phyloP scores from a whole-genome alignment of 2,113 vertebrate species.

The Rhynchomys soricoides region DNA sequence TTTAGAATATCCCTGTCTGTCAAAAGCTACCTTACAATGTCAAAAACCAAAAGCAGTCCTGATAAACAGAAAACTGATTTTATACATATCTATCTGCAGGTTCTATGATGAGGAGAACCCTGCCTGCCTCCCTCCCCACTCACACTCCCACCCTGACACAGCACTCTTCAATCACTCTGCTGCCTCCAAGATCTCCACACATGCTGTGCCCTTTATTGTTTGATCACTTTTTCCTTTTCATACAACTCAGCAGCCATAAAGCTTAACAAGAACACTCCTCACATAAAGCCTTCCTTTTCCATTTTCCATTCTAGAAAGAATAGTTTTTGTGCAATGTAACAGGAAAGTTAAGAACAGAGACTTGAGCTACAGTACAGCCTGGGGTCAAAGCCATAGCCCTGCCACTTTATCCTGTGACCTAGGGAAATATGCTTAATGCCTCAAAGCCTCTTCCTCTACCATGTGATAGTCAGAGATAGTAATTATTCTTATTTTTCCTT shows the following conservation, averaged over 20 bases:
- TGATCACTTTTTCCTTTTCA: neutral
- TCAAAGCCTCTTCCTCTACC: neutral
- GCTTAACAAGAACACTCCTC: neutral
- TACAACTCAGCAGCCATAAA: neutral
- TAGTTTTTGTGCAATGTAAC: neutral
- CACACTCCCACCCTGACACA: neutral
- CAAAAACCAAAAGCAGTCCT: neutral
- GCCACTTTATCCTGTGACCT: neutral
- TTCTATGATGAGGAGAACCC: neutral
- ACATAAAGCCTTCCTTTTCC: neutral
- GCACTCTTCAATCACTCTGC: neutral
- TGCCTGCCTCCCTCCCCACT: neutral
- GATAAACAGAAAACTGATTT: neutral
- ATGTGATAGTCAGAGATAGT: neutral
- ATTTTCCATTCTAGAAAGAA: neutral
- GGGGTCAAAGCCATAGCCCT: neutral
- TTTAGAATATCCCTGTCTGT: neutral
- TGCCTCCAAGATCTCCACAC: neutral
- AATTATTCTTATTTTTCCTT: neutral
- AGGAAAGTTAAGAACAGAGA: neutral
- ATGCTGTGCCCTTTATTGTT: neutral
- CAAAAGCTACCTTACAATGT: neutral
- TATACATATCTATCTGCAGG: neutral
- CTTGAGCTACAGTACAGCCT: neutral
- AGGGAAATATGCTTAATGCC: neutral